Evolutionary conservation across 1,140 invertebrate genomes (phyloP).

Genomic region (Musca vetustissima): DNA sequence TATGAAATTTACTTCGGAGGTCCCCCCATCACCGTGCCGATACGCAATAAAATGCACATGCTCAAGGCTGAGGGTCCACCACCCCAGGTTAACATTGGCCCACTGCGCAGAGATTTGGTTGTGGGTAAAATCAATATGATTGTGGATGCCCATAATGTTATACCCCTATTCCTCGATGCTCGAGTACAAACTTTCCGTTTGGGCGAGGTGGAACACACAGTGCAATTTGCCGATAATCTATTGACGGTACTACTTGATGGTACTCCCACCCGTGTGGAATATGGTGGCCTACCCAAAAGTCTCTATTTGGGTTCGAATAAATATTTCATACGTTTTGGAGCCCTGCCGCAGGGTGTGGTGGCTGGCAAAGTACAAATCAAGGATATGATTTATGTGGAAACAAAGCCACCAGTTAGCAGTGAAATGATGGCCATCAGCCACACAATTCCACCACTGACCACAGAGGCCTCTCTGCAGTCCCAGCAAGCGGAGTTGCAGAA

Average conservation of each 20-base stretch:
- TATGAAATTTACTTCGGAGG: slow-evolving; percentile 93
- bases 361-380: slow-evolving; percentile 69
- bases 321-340: slow-evolving; percentile 81
- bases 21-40: slow-evolving; percentile 77
- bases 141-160: slow-evolving; percentile 74
- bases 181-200: slow-evolving; percentile 81
- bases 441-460: not conserved
- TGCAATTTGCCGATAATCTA: slow-evolving; percentile 78
- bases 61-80: slow-evolving; percentile 84
- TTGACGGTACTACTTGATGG: slow-evolving; percentile 81
- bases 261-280: slow-evolving; percentile 78
- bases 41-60: slow-evolving; percentile 74
- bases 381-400: slow-evolving; percentile 64
- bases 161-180: slow-evolving; percentile 82
- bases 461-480: not conserved
- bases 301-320: slow-evolving; percentile 77
- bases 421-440: not conserved
- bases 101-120: slow-evolving; percentile 71
- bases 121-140: slow-evolving; percentile 82
- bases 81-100: slow-evolving; percentile 81
- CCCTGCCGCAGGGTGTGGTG: slow-evolving; percentile 72
- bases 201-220: slow-evolving; percentile 71
- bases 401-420: slow-evolving; percentile 46
- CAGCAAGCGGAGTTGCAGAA: slow-evolving; percentile 1
- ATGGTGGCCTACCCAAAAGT: slow-evolving; percentile 89